Conservation (phyloP, 2,888 invertebrate species). For the Alcis repandata region DNA sequence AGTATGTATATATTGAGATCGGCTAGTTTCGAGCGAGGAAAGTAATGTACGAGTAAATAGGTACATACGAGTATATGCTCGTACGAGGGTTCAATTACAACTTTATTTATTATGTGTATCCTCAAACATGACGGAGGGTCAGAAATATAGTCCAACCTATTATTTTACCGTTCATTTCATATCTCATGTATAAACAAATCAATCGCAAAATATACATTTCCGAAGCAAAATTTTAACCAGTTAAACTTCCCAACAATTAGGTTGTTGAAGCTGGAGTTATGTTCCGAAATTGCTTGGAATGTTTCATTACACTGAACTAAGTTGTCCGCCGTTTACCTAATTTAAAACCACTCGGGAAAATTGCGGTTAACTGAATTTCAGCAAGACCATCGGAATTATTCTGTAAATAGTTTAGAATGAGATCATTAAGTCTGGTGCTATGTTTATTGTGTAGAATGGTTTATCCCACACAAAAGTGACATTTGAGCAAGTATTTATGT, state of each 20-base stretch:
- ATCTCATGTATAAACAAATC: background rate
- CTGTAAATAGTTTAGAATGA: slow-evolving; percentile 23
- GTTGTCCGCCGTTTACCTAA: slow-evolving; percentile 45
- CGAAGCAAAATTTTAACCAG: slow-evolving; percentile 40
- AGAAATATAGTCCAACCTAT: background rate
- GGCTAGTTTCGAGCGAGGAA: too few species aligned
- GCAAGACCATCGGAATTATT: slow-evolving; percentile 19
- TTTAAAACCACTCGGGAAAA: slow-evolving; percentile 41
- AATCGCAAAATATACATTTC: background rate
- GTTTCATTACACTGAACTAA: slow-evolving; percentile 48
- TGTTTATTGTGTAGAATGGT: background rate
- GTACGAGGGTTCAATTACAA: too few species aligned
- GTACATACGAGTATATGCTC: too few species aligned
- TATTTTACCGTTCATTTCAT: background rate
- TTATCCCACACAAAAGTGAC: background rate
- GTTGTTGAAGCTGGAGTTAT: slow-evolving; percentile 47
- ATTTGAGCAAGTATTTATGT: background rate
- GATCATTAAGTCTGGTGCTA: background rate
- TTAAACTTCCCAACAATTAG: slow-evolving; percentile 51
- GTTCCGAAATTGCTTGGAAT: slow-evolving; percentile 49
- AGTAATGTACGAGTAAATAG: too few species aligned
- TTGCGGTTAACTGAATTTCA: slow-evolving; percentile 35
- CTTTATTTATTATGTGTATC: background rate
- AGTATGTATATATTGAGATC: too few species aligned
- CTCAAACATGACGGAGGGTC: background rate